These are phyloP conservation scores for Sander lucioperca DNA, from an alignment of 2,113 vertebrate genomes.

Conservation along the genomic window DNA sequence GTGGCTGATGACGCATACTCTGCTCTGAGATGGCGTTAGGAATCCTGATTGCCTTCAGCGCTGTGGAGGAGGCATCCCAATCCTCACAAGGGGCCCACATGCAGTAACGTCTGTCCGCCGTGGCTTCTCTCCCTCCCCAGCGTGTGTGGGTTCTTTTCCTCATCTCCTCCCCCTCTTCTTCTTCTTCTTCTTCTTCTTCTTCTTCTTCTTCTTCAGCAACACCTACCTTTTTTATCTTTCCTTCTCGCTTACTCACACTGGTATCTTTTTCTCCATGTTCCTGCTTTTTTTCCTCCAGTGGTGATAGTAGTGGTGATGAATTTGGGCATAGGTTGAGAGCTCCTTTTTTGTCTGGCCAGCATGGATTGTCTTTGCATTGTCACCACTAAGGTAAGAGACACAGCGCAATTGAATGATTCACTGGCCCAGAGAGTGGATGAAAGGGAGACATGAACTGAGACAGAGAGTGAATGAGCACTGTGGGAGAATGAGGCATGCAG, in stretches of 20 bases:
- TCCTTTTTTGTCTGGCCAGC: slow-evolving; percentile 76
- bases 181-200: slow-evolving; percentile 35
- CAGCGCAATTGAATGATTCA: slow-evolving; percentile 26
- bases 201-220: slow-evolving; percentile 39
- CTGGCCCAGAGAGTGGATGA: slow-evolving; percentile 8
- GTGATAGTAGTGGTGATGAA: slow-evolving; percentile 86
- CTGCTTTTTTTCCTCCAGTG: slow-evolving; percentile 21
- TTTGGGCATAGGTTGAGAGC: slow-evolving; percentile 85
- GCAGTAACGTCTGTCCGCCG: slow-evolving; percentile 61
- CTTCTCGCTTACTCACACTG: slow-evolving; percentile 76
- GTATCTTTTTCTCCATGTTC: slow-evolving; percentile 43
- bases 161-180: slow-evolving; percentile 31
- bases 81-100: slow-evolving; percentile 65
- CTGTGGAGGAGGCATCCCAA: slow-evolving; percentile 85
- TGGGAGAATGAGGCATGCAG: slow-evolving; percentile 43
- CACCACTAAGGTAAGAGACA: slow-evolving; percentile 95
- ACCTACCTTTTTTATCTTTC: slow-evolving; percentile 41
- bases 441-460: slow-evolving; percentile 15
- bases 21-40: slow-evolving; percentile 86
- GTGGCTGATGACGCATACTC: slow-evolving; percentile 81
- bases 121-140: slow-evolving; percentile 76
- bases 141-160: slow-evolving; percentile 29
- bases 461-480: slow-evolving; percentile 24
- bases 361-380: slow-evolving; percentile 99
- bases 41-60: slow-evolving; percentile 86